Percentiles rank a stretch among this genome's conserved stretches.
Evolutionary conservation across 2,888 invertebrate genomes (phyloP).

Genomic region (Drosophila siamana): DNA sequence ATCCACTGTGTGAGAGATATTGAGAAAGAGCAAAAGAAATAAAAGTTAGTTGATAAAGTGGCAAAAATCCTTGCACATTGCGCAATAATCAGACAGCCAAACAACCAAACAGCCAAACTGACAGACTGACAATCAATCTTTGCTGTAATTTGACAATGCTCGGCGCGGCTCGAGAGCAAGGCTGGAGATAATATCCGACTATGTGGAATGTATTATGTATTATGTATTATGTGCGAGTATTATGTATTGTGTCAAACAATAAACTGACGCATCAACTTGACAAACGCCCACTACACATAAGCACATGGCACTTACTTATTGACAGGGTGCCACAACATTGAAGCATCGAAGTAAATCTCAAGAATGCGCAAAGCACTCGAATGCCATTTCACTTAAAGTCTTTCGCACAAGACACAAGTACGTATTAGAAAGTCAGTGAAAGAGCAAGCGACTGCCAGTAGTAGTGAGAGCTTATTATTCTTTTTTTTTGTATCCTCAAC

Average conservation of each 20-base stretch:
- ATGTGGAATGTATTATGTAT: conserved; percentile 47
- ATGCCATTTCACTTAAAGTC: conserved; percentile 5
- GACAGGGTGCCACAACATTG: conserved; percentile 22
- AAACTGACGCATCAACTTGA: conserved; percentile 52
- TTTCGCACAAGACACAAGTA: neutral
- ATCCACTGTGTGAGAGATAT: conserved; percentile 87
- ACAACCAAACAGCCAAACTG: conserved; percentile 28
- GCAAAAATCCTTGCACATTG: conserved; percentile 12
- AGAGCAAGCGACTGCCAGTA: neutral
- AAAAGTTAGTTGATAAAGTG: conserved; percentile 43
- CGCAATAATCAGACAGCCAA: conserved; percentile 21
- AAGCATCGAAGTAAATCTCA: conserved; percentile 1
- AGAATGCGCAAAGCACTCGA: neutral
- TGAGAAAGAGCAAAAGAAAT: conserved; percentile 16
- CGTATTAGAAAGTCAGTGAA: neutral
- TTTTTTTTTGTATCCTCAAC: too few species aligned
- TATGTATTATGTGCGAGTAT: conserved; percentile 27
- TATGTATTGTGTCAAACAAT: conserved; percentile 50
- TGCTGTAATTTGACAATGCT: conserved; percentile 62
- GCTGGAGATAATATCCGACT: conserved; percentile 33
- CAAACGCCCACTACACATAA: conserved; percentile 32
- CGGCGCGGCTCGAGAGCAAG: conserved; percentile 12
- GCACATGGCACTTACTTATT: conserved; percentile 18
- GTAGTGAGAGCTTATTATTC: too few species aligned
- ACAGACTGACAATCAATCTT: conserved; percentile 65